These are phyloP conservation scores for Gorsachius goisagi DNA, from an alignment of 2,113 vertebrate species.

Conservation along the genomic window DNA sequence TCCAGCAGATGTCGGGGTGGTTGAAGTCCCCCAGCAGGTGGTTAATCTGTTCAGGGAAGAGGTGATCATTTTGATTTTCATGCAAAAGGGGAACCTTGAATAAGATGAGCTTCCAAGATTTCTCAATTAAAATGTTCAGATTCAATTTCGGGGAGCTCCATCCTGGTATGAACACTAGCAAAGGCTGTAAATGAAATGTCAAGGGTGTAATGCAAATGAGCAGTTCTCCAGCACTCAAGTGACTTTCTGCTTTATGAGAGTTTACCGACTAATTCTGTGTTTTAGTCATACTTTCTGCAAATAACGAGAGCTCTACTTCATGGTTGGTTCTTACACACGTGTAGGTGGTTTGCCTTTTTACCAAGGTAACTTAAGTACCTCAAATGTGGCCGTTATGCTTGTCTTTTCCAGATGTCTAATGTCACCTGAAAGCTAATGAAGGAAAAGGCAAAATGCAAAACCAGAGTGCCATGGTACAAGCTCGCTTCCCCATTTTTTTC, in stretches of 20 bases:
- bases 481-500: background rate
- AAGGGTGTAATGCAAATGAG: background rate
- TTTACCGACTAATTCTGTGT: background rate
- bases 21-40: too few relatives aligned
- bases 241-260: background rate
- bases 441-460: background rate
- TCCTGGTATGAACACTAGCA: background rate
- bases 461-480: background rate
- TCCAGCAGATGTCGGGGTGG: too few relatives aligned
- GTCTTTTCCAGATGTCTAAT: background rate
- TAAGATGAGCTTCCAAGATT: background rate
- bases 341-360: background rate
- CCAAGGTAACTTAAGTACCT: background rate
- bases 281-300: background rate
- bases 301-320: background rate
- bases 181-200: background rate
- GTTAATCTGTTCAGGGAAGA: constrained; percentile 19
- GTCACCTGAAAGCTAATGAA: background rate
- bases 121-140: background rate
- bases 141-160: background rate
- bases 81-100: background rate
- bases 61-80: background rate
- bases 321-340: background rate
- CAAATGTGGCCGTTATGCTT: background rate
- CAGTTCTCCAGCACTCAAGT: background rate